A percentile compares a stretch with the other conserved stretches of the same genome.
Conservation (phyloP, 2,888 invertebrate species). For the Colletes collaris region DNA sequence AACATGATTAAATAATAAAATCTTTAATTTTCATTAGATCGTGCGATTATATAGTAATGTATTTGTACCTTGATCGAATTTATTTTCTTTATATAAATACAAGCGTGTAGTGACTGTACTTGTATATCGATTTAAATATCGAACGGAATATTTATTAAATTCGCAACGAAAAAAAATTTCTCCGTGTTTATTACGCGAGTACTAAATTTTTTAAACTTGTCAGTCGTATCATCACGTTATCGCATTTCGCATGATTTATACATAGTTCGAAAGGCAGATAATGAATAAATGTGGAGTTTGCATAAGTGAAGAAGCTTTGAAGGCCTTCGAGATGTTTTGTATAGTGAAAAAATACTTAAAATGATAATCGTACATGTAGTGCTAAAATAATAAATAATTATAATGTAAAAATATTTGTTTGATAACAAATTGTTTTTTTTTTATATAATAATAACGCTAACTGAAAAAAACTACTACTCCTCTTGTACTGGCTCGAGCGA, state of each 20-base stretch:
- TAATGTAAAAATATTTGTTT: slow-evolving; percentile 55
- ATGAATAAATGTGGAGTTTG: slow-evolving; percentile 15
- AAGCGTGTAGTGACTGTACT: slow-evolving; percentile 7
- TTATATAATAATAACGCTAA: slow-evolving; percentile 54
- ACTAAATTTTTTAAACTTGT: slow-evolving; percentile 10
- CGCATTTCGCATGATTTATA: slow-evolving; percentile 12
- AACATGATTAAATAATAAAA: slow-evolving; percentile 42
- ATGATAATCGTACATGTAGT: slow-evolving; percentile 38
- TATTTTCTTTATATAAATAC: slow-evolving; percentile 28
- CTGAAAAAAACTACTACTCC: too few relatives aligned
- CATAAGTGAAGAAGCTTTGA: background rate
- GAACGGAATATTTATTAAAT: slow-evolving; percentile 5
- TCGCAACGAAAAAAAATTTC: slow-evolving; percentile 16
- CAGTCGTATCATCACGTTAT: slow-evolving; percentile 16
- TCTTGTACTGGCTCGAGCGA: slow-evolving; percentile 65
- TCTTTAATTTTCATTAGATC: slow-evolving; percentile 24
- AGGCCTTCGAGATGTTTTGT: background rate
- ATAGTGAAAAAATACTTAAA: slow-evolving; percentile 15
- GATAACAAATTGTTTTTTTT: slow-evolving; percentile 41
- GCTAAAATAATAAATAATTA: slow-evolving; percentile 74
- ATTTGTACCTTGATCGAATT: slow-evolving; percentile 31
- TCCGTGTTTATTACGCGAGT: slow-evolving; percentile 24
- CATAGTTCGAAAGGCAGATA: slow-evolving; percentile 21
- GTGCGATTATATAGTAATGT: slow-evolving; percentile 26
- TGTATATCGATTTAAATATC: slow-evolving; percentile 5